Percentiles rank a stretch among this genome's conserved stretches.
Conservation (phyloP, 35 echinoderm and acorn worm species). For the Nesometra sesokonis region DNA sequence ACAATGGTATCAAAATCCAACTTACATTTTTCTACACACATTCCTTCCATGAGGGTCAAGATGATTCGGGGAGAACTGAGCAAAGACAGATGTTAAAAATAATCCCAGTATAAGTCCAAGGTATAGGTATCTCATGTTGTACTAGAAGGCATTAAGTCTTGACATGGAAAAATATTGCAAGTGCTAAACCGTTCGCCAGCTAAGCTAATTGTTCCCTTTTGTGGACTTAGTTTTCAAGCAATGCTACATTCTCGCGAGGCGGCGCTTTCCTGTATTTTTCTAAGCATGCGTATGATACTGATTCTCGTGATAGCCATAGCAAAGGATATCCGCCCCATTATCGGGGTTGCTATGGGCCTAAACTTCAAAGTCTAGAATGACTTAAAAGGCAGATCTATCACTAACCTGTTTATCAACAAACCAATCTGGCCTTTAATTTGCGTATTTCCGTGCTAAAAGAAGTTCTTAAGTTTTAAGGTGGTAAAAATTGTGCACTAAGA, state of each 20-base stretch:
- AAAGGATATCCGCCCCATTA: neutral
- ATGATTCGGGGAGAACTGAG: neutral
- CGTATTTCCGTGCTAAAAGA: too few species aligned
- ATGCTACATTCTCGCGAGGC: neutral
- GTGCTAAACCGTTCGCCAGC: neutral
- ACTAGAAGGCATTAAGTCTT: neutral
- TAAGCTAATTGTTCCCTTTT: too few species aligned
- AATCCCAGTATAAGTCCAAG: neutral
- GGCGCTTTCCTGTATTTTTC: neutral
- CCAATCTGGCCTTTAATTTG: too few species aligned
- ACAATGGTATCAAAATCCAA: neutral
- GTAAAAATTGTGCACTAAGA: too few species aligned
- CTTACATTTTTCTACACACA: neutral
- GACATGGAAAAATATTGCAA: neutral
- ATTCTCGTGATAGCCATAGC: neutral
- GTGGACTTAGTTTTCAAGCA: neutral
- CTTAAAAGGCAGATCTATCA: neutral
- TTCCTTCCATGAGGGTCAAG: neutral
- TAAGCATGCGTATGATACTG: neutral
- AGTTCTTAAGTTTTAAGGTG: too few species aligned
- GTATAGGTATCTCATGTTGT: neutral
- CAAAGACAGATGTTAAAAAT: neutral
- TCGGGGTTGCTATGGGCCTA: neutral
- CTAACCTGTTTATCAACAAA: too few species aligned
- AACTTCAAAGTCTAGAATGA: neutral